Evolutionary conservation across 92 coral and sea anemone species (phyloP).

Genomic region (Actinernus sp.): DNA sequence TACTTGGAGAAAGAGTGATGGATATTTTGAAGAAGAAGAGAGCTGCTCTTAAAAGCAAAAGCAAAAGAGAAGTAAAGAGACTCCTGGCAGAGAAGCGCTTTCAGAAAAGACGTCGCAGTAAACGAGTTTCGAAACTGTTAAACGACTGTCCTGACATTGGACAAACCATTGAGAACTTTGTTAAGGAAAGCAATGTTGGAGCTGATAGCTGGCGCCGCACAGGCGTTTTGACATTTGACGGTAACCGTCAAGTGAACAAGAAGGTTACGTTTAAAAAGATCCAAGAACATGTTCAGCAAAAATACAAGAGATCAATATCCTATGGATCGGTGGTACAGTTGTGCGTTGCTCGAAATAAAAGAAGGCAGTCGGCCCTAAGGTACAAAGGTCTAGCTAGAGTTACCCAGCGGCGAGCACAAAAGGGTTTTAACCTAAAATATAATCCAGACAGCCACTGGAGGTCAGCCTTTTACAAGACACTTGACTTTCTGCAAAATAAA

Average conservation of each 20-base stretch:
- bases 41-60: slow-evolving; percentile 15
- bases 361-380: slow-evolving; percentile 42
- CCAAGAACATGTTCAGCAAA: slow-evolving; percentile 60
- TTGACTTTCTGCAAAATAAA: slow-evolving; percentile 42
- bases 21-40: slow-evolving; percentile 34
- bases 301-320: slow-evolving; percentile 37
- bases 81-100: too few relatives aligned
- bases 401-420: slow-evolving; percentile 46
- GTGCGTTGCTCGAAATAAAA: slow-evolving; percentile 57
- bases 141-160: too few relatives aligned
- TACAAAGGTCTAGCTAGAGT: slow-evolving; percentile 51
- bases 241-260: slow-evolving; percentile 47
- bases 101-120: too few relatives aligned
- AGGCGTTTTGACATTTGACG: slow-evolving; percentile 56
- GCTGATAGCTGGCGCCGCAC: slow-evolving; percentile 65
- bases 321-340: slow-evolving; percentile 72
- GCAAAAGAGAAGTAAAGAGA: slow-evolving; percentile 25
- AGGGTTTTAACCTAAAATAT: slow-evolving; percentile 61
- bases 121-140: too few relatives aligned
- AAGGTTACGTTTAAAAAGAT: slow-evolving; percentile 63
- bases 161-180: slow-evolving; percentile 59
- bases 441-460: slow-evolving; percentile 81
- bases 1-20: slow-evolving; percentile 23
- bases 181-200: slow-evolving; percentile 33
- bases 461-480: slow-evolving; percentile 49